A percentile compares a stretch with the other conserved stretches of the same genome.
Evolutionary conservation across 2,888 invertebrate genomes (phyloP).

Genomic region (Folsomia manolachei): DNA sequence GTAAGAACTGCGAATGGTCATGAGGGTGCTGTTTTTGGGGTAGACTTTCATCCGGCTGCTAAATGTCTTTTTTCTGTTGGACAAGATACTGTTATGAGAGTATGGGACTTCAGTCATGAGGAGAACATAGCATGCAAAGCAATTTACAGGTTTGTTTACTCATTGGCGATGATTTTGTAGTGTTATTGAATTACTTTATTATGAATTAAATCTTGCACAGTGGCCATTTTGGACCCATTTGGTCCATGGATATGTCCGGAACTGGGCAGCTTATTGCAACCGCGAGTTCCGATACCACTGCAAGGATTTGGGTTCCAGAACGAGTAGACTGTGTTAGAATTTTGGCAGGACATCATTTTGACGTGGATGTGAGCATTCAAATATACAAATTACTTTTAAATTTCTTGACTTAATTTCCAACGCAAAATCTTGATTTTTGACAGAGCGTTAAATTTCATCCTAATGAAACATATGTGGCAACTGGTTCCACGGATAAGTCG

Average conservation of each 20-base stretch:
- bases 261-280: conserved; percentile 68
- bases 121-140: conserved; percentile 61
- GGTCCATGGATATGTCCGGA: conserved; percentile 75
- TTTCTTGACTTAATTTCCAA: conserved; percentile 9
- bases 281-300: conserved; percentile 71
- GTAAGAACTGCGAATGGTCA: conserved; percentile 41
- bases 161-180: too few relatives aligned
- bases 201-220: too few relatives aligned
- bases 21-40: conserved; percentile 41
- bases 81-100: conserved; percentile 73
- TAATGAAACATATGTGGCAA: conserved; percentile 82
- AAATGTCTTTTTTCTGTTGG: conserved; percentile 48
- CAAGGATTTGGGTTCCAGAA: conserved; percentile 77
- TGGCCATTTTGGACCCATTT: conserved; percentile 86
- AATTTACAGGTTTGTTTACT: conserved; percentile 63
- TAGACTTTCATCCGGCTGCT: conserved; percentile 44
- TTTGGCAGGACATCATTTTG: conserved; percentile 82
- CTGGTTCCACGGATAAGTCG: conserved; percentile 85
- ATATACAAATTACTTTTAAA: conserved; percentile 10
- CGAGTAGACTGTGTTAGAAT: conserved; percentile 76
- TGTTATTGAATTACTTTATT: too few relatives aligned
- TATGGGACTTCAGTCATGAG: conserved; percentile 70
- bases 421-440: conserved; percentile 12
- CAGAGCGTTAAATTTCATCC: conserved; percentile 88
- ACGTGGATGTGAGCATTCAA: conserved; percentile 72